These are phyloP conservation scores for Schizotus pectinicornis DNA, from an alignment of 2,888 invertebrate species.

Conservation along the genomic window DNA sequence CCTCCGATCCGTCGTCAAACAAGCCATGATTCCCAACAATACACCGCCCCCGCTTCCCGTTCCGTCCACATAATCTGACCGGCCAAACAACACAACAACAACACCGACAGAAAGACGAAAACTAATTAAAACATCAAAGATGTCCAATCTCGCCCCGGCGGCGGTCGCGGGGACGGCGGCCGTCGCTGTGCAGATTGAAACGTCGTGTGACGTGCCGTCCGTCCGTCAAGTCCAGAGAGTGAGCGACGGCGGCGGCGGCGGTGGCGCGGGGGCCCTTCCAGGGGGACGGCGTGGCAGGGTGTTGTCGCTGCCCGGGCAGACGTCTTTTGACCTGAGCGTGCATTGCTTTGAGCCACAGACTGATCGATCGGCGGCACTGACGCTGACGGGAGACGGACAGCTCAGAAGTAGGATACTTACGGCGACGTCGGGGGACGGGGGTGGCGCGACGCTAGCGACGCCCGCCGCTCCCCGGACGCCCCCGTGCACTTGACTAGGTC, in stretches of 20 bases:
- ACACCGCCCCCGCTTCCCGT: slow-evolving; percentile 14
- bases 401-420: slow-evolving; percentile 47
- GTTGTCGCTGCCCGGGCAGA: slow-evolving; percentile 59
- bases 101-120: slow-evolving; percentile 37
- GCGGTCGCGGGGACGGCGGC: slow-evolving; percentile 35
- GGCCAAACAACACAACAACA: no score
- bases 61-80: not conserved
- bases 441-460: slow-evolving; percentile 41
- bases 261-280: slow-evolving; percentile 33
- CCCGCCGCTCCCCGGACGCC: slow-evolving; percentile 38
- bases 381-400: slow-evolving; percentile 60
- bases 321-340: slow-evolving; percentile 60
- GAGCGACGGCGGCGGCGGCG: slow-evolving; percentile 33
- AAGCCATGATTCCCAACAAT: not conserved
- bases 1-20: not conserved
- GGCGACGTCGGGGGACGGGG: slow-evolving; percentile 33
- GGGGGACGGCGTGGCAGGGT: slow-evolving; percentile 41
- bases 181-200: slow-evolving; percentile 38
- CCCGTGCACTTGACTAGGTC: slow-evolving; percentile 21
- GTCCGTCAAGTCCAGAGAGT: slow-evolving; percentile 41
- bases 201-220: slow-evolving; percentile 46
- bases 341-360: slow-evolving; percentile 61
- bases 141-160: slow-evolving; percentile 43
- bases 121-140: slow-evolving; percentile 55
- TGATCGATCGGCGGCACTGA: slow-evolving; percentile 58